Percentiles rank a stretch among this genome's conserved stretches.
These are phyloP conservation scores for Mellilla xanthometata DNA, from an alignment of 2,888 invertebrate genomes.

Conservation along the genomic window DNA sequence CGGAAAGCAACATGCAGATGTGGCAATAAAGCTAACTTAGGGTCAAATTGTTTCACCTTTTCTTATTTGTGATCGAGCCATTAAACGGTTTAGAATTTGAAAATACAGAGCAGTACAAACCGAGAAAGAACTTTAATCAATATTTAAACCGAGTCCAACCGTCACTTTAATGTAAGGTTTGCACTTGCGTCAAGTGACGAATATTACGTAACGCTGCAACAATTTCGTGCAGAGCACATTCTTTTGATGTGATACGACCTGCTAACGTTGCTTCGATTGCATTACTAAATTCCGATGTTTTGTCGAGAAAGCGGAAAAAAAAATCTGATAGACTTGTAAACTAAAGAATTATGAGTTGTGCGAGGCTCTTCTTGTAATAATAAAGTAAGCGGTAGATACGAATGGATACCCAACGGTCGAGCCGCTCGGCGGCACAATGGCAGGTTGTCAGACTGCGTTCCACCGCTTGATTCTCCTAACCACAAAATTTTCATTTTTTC, in stretches of 20 bases:
- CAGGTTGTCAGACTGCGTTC: conserved; percentile 35
- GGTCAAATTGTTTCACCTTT: conserved; percentile 7
- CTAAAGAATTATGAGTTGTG: too few relatives aligned
- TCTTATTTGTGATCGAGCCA: conserved; percentile 1
- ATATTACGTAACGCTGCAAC: conserved; percentile 54
- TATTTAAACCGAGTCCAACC: too few relatives aligned
- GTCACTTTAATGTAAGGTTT: too few relatives aligned
- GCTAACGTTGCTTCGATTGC: conserved; percentile 18
- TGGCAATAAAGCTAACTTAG: conserved; percentile 14
- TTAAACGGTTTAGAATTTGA: neutral
- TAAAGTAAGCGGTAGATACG: too few relatives aligned
- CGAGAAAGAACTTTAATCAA: too few relatives aligned
- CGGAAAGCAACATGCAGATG: conserved; percentile 42
- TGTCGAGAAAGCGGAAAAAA: too few relatives aligned
- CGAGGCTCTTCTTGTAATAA: too few relatives aligned
- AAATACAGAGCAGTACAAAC: neutral
- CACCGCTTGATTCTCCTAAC: conserved; percentile 49
- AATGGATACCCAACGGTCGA: conserved; percentile 3
- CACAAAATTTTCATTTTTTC: conserved; percentile 64
- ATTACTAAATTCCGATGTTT: conserved; percentile 11
- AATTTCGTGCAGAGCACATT: conserved; percentile 48
- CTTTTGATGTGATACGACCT: conserved; percentile 50
- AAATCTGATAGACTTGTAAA: too few relatives aligned
- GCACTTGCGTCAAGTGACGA: conserved; percentile 49
- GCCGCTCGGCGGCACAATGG: conserved; percentile 35